Evolutionary conservation across 2,888 invertebrate genomes (phyloP).

Genomic region (Trachelus troglodyta): DNA sequence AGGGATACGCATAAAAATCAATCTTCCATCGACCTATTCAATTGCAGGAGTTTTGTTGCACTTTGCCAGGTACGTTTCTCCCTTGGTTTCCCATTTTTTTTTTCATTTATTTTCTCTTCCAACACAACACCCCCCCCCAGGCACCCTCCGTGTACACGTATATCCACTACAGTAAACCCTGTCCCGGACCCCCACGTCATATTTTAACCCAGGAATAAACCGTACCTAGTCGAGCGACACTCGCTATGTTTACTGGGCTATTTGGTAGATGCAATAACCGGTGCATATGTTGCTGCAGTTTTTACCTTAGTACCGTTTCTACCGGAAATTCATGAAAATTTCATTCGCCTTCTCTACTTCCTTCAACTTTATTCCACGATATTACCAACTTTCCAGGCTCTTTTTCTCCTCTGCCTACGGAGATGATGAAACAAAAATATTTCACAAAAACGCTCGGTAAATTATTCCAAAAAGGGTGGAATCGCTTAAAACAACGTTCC

Average conservation of each 20-base stretch:
- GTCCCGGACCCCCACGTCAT: conserved; percentile 21
- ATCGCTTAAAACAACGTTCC: conserved; percentile 8
- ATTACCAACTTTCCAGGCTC: not conserved
- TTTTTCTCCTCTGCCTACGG: not conserved
- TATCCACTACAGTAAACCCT: not conserved
- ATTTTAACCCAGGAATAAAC: conserved; percentile 10
- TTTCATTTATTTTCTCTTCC: conserved; percentile 2
- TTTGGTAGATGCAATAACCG: not conserved
- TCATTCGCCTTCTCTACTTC: not conserved
- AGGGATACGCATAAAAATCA: not conserved
- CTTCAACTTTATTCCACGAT: not conserved
- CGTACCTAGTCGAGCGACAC: not conserved
- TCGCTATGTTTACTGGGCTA: not conserved
- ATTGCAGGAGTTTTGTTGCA: not conserved
- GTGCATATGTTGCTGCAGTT: not conserved
- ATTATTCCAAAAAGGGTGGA: not conserved
- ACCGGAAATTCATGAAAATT: not conserved
- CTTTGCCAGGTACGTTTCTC: conserved; percentile 8
- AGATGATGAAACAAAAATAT: not conserved
- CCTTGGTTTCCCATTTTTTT: conserved; percentile 20
- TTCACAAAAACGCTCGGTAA: not conserved
- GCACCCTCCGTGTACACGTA: not conserved
- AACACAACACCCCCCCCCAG: not conserved
- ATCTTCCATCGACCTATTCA: not conserved
- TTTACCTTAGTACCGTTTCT: not conserved